Percentiles rank a stretch among this genome's conserved stretches.
These are phyloP conservation scores for Aptenodytes forsteri DNA, from an alignment of 2,113 vertebrate genomes.

Conservation along the genomic window DNA sequence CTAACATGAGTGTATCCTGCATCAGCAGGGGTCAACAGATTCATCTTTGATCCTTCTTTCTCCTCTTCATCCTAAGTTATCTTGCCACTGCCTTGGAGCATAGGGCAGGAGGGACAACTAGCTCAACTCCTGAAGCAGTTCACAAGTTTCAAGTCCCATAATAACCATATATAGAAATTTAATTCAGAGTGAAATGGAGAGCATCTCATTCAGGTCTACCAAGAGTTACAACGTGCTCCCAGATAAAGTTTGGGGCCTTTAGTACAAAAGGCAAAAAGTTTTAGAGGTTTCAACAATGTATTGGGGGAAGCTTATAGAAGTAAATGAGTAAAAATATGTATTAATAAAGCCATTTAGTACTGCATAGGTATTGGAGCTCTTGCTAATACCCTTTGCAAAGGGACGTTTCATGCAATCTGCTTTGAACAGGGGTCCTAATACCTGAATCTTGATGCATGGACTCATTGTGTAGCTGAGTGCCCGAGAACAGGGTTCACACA, in stretches of 20 bases:
- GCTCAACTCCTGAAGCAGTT: neutral
- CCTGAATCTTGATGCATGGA: neutral
- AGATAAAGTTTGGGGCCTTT: neutral
- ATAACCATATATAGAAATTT: neutral
- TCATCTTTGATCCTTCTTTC: neutral
- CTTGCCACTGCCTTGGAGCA: neutral
- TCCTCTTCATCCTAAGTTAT: neutral
- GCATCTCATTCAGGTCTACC: neutral
- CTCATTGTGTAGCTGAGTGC: neutral
- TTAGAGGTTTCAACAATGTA: neutral
- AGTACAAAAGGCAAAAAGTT: neutral
- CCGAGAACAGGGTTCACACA: neutral
- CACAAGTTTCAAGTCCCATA: neutral
- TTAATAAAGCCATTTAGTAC: neutral
- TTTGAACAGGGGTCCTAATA: neutral
- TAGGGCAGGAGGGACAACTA: neutral
- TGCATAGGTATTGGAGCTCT: neutral
- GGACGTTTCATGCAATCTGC: neutral
- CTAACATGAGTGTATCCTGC: neutral
- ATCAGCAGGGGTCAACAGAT: neutral
- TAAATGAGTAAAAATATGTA: neutral
- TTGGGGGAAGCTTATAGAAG: neutral
- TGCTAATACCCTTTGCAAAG: neutral
- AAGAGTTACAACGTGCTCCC: neutral
- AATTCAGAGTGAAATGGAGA: neutral